Evolutionary conservation across 2,888 invertebrate genomes (phyloP), one percentile per base, ranked within the genome.

Genomic region (Scotopteryx bipunctaria): DNA sequence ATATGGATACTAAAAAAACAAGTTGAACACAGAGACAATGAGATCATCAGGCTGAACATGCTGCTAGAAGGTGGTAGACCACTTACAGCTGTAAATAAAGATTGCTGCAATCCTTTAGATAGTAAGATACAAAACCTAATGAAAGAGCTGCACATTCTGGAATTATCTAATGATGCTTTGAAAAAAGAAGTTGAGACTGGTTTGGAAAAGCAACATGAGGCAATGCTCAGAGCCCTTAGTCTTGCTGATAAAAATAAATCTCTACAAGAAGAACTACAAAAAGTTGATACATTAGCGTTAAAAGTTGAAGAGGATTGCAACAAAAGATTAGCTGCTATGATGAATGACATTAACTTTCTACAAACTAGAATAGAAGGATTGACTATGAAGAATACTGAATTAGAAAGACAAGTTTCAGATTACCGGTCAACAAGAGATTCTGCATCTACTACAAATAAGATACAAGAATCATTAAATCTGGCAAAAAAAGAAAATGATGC

Each of bases 301-400:
- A 93, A 92, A 58, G 94, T 96, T 6, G 96, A 96, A 84, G 92
- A 93, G 25, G 94, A 95, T 70, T 95, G 95, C 57, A 95, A 95
- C 75, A 91, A 91, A 43, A 92, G 93, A 59, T 90, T 95, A 13
- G 92, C 93, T 65, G 86, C 89, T 52, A 93, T 94, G 73, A 91
- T 91, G 54, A 86, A 91, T 69, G 93, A 94, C 68, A 91, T 93
- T 47, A 87, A 86, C 37, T 90, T 88, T 63, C 79, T 94, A 47
- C 92, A 94, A 75, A 82, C 82, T 6, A 90, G 88, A 63, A 76
- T 94, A 47, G 93, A 94, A 46, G 71, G 69, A n/a, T 66, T 88
- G 11, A 71, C 63, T 36, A 57, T 73, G 49, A 83, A 75, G 69
- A 89, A 87, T 66, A 61, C 71, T 91, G 81, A 91, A 91, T 70